These are phyloP conservation scores for Scrobipalpa atriplicella DNA, from an alignment of 2,888 invertebrate species.

Conservation along the genomic window DNA sequence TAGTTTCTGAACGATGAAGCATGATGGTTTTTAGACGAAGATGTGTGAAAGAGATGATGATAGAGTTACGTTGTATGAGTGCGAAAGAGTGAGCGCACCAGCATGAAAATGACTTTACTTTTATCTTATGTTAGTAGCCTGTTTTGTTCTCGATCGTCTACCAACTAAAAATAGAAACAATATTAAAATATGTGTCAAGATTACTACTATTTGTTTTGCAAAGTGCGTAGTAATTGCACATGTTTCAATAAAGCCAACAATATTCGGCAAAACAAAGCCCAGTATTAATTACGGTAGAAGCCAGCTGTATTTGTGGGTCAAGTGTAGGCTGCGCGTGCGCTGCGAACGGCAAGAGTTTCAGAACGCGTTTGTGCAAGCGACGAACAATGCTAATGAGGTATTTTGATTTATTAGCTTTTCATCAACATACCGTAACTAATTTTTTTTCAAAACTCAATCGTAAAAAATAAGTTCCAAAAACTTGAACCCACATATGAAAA, in stretches of 20 bases:
- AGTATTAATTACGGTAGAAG: constrained; percentile 8
- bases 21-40: too few relatives aligned
- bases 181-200: background rate
- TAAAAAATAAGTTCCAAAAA: too few relatives aligned
- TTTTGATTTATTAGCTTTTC: background rate
- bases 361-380: background rate
- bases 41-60: too few relatives aligned
- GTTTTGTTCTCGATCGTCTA: too few relatives aligned
- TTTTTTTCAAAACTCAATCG: too few relatives aligned
- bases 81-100: too few relatives aligned
- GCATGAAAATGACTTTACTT: too few relatives aligned
- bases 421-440: too few relatives aligned
- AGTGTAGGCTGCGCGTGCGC: background rate
- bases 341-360: background rate
- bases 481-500: too few relatives aligned
- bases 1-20: too few relatives aligned
- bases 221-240: constrained; percentile 4
- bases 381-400: background rate
- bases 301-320: constrained; percentile 22
- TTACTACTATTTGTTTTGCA: background rate
- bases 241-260: constrained; percentile 4
- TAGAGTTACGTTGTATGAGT: too few relatives aligned
- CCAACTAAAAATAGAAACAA: background rate
- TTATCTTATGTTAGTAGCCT: too few relatives aligned
- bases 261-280: background rate